Conservation (phyloP, 2,888 invertebrate genomes). For the Caenorhabditis virilis region DNA sequence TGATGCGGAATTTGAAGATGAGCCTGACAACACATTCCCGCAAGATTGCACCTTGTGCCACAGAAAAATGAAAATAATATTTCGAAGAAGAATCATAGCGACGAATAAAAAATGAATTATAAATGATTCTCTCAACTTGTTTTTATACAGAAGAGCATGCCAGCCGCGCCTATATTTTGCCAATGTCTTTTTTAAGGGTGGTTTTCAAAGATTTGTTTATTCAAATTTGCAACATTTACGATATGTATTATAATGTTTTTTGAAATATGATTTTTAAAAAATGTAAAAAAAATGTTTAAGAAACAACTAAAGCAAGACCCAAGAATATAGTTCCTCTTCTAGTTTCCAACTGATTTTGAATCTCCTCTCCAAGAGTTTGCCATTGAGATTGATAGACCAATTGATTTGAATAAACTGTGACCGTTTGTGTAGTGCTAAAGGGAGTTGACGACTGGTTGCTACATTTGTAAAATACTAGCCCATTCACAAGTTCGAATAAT, state of each 20-base stretch:
- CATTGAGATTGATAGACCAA: conserved; percentile 24
- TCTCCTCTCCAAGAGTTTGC: conserved; percentile 8
- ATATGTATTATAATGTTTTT: neutral
- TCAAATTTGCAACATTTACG: neutral
- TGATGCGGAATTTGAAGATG: conserved; percentile 9
- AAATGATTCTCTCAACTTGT: too few species aligned
- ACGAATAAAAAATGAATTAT: too few species aligned
- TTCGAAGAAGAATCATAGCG: too few species aligned
- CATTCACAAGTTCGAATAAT: neutral
- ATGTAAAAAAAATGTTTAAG: neutral
- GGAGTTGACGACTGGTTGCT: neutral
- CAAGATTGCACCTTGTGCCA: too few species aligned
- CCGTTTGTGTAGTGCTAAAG: neutral
- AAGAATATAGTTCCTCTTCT: conserved; percentile 2
- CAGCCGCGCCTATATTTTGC: too few species aligned
- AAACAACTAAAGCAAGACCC: conserved; percentile 6
- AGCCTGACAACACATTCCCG: conserved; percentile 1
- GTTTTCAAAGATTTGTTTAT: conserved; percentile 2
- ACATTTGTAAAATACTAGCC: neutral
- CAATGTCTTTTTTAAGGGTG: neutral
- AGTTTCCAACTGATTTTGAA: conserved; percentile 10
- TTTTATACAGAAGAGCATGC: too few species aligned
- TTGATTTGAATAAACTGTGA: neutral
- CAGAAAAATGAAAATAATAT: too few species aligned
- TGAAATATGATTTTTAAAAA: neutral